Evolutionary conservation across 2,888 invertebrate species (phyloP).

Genomic region (Stomorhina lunata): DNA sequence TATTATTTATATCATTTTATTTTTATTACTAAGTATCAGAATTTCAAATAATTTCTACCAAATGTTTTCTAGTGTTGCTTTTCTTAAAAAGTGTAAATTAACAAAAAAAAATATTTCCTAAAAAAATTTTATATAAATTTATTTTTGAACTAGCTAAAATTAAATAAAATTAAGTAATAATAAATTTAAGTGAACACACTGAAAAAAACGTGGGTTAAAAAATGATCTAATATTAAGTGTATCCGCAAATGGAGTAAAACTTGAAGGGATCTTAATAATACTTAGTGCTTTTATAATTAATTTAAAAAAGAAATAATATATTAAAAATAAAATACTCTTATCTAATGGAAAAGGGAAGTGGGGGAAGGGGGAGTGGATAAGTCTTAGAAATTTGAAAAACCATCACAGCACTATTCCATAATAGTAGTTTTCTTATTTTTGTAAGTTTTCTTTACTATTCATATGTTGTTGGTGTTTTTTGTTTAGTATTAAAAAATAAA

Average conservation of each 20-base stretch:
- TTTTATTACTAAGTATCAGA: too few species aligned
- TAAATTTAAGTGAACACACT: slow-evolving; percentile 4
- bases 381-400: slow-evolving; percentile 47
- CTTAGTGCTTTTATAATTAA: slow-evolving; percentile 26
- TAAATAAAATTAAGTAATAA: slow-evolving; percentile 23
- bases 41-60: too few species aligned
- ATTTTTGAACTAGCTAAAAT: slow-evolving; percentile 12
- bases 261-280: slow-evolving; percentile 28
- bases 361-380: background rate
- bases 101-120: too few species aligned
- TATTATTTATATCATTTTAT: too few species aligned
- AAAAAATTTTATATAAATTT: too few species aligned
- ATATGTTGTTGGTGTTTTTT: too few species aligned
- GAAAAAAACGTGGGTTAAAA: background rate
- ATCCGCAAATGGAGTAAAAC: slow-evolving; percentile 17
- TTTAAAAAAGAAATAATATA: background rate
- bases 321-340: background rate
- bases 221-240: background rate
- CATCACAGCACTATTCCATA: slow-evolving; percentile 62
- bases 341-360: too few species aligned
- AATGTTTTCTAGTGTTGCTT: too few species aligned
- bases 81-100: too few species aligned
- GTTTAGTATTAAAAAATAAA: slow-evolving; percentile 23
- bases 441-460: background rate
- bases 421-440: slow-evolving; percentile 32